Percentiles rank a stretch among this genome's conserved stretches.
phyloP scores from a whole-genome alignment of 1,140 invertebrate species.

The Hypsibius dujardini region DNA sequence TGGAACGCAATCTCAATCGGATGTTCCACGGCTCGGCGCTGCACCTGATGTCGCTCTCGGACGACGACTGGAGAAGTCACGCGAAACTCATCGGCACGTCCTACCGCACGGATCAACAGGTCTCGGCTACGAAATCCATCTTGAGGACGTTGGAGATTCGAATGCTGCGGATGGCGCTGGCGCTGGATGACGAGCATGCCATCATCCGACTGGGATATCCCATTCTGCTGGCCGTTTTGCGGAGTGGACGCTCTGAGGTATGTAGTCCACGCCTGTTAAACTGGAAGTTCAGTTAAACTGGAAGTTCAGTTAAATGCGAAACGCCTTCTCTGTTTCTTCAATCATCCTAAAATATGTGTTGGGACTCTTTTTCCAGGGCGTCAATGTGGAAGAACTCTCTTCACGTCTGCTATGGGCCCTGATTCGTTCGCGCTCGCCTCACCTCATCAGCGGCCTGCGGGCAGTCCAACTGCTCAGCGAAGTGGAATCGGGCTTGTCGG shows the following conservation, averaged over 20 bases:
- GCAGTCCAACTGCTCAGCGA: not conserved
- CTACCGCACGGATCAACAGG: not conserved
- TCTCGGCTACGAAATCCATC: not conserved
- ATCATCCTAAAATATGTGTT: no score
- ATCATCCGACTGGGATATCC: not conserved
- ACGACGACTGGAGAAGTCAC: not conserved
- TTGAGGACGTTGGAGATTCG: not conserved
- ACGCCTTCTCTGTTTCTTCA: no score
- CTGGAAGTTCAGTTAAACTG: no score
- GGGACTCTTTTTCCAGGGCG: not conserved
- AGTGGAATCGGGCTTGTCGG: not conserved
- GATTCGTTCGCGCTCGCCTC: not conserved
- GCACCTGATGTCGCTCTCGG: not conserved
- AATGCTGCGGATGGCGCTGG: not conserved
- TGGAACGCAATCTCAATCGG: not conserved
- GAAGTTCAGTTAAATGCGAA: no score
- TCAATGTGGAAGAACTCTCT: not conserved
- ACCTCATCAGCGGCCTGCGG: not conserved
- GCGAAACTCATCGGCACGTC: not conserved
- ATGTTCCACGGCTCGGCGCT: slow-evolving; percentile 6
- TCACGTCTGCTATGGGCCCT: not conserved
- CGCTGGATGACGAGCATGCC: not conserved
- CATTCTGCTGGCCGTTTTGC: not conserved
- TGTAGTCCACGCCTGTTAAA: not conserved
- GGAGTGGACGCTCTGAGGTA: not conserved